Conservation (phyloP, 1,140 invertebrate species). For the Drosophila ananassae region DNA sequence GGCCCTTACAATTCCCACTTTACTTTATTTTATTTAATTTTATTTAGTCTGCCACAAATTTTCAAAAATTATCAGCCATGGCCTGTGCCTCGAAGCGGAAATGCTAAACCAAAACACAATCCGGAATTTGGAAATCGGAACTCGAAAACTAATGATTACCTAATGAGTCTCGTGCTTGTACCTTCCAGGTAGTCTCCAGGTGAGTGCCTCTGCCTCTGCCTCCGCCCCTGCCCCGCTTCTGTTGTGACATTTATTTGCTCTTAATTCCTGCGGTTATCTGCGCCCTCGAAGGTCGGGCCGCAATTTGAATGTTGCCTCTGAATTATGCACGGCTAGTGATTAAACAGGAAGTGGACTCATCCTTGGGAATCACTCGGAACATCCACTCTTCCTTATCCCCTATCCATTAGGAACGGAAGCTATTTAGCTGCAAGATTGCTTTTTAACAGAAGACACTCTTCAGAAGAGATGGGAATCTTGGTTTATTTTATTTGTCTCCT, state of each 20-base stretch:
- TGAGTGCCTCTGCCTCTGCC: no score
- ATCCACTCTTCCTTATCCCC: neutral
- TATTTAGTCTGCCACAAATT: slow-evolving; percentile 3
- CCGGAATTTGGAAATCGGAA: slow-evolving; percentile 6
- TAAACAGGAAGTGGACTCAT: slow-evolving; percentile 22
- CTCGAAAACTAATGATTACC: neutral
- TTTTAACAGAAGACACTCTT: neutral
- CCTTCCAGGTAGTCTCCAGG: neutral
- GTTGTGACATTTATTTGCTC: slow-evolving; percentile 42
- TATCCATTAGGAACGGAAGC: slow-evolving; percentile 40
- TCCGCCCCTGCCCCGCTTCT: neutral
- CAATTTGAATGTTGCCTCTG: neutral
- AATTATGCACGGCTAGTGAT: slow-evolving; percentile 38
- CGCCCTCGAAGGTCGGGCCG: slow-evolving; percentile 32
- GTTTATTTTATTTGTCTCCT: neutral
- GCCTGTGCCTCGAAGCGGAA: slow-evolving; percentile 7
- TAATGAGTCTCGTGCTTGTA: neutral
- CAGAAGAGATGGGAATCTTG: neutral
- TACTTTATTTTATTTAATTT: neutral
- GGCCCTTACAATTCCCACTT: no score
- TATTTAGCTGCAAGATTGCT: neutral
- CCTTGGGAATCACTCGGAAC: neutral
- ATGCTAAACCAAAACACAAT: slow-evolving; percentile 1
- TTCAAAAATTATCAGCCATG: slow-evolving; percentile 12
- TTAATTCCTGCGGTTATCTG: slow-evolving; percentile 31